phyloP scores from a whole-genome alignment of 2,888 invertebrate genomes.

The Lycia hirtaria region DNA sequence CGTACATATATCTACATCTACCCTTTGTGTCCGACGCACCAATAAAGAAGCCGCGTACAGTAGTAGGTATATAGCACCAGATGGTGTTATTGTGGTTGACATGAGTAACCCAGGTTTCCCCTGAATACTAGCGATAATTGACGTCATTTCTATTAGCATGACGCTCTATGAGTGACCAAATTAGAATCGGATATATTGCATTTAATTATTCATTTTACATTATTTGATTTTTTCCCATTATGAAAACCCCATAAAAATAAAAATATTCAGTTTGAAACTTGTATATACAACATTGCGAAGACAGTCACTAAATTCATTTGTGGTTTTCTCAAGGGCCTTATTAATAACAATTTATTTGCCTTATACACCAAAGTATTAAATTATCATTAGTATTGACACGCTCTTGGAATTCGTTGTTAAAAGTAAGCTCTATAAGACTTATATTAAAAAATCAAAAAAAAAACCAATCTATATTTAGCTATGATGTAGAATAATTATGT shows the following conservation, averaged over 20 bases:
- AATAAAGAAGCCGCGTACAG: no score
- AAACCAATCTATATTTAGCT: no score
- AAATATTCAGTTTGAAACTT: not conserved
- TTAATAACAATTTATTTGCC: not conserved
- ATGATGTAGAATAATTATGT: no score
- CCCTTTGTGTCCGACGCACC: no score
- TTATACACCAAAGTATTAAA: not conserved
- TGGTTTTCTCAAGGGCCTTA: not conserved
- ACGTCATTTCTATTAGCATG: slow-evolving; percentile 1
- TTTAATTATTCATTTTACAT: not conserved
- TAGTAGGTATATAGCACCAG: not conserved
- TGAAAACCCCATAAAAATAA: not conserved
- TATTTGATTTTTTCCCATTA: not conserved
- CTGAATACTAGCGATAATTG: not conserved
- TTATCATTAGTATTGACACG: slow-evolving; percentile 2
- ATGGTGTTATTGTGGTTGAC: not conserved
- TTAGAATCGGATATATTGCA: not conserved
- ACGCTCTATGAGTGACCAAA: no score
- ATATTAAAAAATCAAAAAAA: no score
- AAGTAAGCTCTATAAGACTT: no score
- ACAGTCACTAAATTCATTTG: not conserved
- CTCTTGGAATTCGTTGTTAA: no score
- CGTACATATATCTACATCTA: no score
- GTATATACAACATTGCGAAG: not conserved
- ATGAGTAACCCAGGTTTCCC: not conserved